Evolutionary conservation across 1,140 invertebrate species (phyloP).

Genomic region (Homalodisca vitripennis): DNA sequence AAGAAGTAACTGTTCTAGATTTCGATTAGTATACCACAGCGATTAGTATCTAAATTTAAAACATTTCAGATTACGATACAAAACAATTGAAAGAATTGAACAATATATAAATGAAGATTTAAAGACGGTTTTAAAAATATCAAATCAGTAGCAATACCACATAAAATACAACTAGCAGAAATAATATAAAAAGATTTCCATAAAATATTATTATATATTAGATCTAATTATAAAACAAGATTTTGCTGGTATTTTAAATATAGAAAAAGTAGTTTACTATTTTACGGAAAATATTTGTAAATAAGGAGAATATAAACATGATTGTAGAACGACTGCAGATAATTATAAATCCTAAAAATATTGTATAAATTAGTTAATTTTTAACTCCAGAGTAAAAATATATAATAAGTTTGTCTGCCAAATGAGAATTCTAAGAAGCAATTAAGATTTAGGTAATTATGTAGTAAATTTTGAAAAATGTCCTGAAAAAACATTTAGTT

Average conservation of each 20-base stretch:
- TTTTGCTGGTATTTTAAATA: constrained; percentile 16
- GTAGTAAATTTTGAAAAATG: constrained; percentile 30
- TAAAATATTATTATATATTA: constrained; percentile 26
- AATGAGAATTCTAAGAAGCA: constrained; percentile 2
- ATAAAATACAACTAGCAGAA: too few species aligned
- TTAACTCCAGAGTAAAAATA: constrained; percentile 27
- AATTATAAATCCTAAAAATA: constrained; percentile 25
- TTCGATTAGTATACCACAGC: too few species aligned
- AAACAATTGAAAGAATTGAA: too few species aligned
- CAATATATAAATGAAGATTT: too few species aligned
- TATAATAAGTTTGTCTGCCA: constrained; percentile 28
- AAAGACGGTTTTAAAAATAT: too few species aligned
- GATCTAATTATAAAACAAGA: constrained; percentile 29
- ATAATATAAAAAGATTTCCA: too few species aligned
- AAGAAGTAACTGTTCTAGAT: too few species aligned
- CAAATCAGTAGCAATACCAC: too few species aligned
- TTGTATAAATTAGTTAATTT: constrained; percentile 24
- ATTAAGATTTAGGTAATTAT: constrained; percentile 25
- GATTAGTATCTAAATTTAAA: too few species aligned
- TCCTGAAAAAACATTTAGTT: constrained; percentile 27
- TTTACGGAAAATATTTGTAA: constrained; percentile 1
- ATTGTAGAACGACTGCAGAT: constrained; percentile 9
- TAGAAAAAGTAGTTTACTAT: constrained; percentile 17
- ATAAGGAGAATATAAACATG: too few species aligned
- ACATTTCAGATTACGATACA: too few species aligned